phyloP scores from a whole-genome alignment of 2,888 invertebrate species.

The Smittia sp. region DNA sequence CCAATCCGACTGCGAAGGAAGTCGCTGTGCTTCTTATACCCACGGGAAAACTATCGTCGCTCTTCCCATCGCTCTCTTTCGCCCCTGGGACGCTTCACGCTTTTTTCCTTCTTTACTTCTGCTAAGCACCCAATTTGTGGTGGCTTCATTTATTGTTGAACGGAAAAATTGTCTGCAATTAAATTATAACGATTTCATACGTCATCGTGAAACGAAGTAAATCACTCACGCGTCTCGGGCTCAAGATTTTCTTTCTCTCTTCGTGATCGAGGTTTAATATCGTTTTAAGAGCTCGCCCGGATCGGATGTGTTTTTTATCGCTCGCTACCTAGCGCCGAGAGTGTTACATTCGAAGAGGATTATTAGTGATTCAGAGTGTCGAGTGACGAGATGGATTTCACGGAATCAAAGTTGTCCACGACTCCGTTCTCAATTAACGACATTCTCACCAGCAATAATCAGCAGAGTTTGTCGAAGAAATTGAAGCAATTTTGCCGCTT shows the following conservation, averaged over 20 bases:
- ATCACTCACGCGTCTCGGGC: not conserved
- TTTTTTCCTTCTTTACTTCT: not conserved
- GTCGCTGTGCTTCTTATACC: not conserved
- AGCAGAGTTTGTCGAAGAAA: conserved; percentile 38
- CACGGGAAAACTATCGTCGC: not conserved
- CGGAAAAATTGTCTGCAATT: conserved; percentile 16
- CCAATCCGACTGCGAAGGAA: conserved; percentile 11
- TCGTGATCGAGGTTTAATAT: conserved; percentile 7
- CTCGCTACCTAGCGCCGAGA: not conserved
- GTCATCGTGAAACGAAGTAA: conserved; percentile 27
- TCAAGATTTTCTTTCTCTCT: conserved; percentile 3
- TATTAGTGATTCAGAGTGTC: not conserved
- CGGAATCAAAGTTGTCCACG: conserved; percentile 49
- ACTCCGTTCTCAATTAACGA: conserved; percentile 74
- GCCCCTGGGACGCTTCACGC: not conserved
- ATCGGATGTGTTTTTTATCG: conserved; percentile 30
- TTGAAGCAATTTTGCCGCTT: conserved; percentile 39
- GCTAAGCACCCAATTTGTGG: conserved; percentile 20
- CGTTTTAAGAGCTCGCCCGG: conserved; percentile 26
- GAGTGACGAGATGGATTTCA: conserved; percentile 42
- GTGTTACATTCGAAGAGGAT: not conserved
- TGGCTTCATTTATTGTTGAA: conserved; percentile 25
- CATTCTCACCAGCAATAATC: conserved; percentile 56
- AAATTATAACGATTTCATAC: conserved; percentile 26
- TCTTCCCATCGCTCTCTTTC: conserved; percentile 2